A percentile compares a stretch with the other conserved stretches of the same genome.
Conservation (phyloP, 2,888 invertebrate species). For the Sphecodes monilicornis region DNA sequence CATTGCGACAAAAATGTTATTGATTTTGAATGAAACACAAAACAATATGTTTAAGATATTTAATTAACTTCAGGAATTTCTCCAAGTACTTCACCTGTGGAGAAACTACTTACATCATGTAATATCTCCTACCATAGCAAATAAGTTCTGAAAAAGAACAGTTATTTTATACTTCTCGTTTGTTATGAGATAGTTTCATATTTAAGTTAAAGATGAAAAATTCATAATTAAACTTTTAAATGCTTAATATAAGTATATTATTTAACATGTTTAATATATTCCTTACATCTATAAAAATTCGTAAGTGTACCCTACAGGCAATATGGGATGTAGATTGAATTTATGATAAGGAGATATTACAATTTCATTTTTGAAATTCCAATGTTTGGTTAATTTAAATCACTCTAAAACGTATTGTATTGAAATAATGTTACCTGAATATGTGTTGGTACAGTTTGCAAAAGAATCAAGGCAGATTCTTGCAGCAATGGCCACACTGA, state of each 20-base stretch:
- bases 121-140: slow-evolving; percentile 5
- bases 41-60: neutral
- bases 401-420: neutral
- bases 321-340: neutral
- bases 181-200: neutral
- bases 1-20: neutral
- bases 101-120: slow-evolving; percentile 1
- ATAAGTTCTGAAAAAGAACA: slow-evolving; percentile 49
- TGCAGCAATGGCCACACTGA: slow-evolving; percentile 96
- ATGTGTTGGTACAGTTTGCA: slow-evolving; percentile 99
- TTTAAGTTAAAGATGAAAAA: neutral
- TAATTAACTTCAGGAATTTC: neutral
- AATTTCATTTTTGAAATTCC: neutral
- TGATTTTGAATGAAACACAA: neutral
- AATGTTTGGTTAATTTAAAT: neutral
- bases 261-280: neutral
- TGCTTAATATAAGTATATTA: neutral
- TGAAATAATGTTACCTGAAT: slow-evolving; percentile 87
- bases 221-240: neutral
- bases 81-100: neutral
- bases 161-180: neutral
- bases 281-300: neutral
- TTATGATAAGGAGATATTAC: neutral
- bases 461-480: slow-evolving; percentile 96
- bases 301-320: too few relatives aligned